These are phyloP conservation scores for Hypsopygia costalis DNA, from an alignment of 2,888 invertebrate genomes.

Conservation along the genomic window DNA sequence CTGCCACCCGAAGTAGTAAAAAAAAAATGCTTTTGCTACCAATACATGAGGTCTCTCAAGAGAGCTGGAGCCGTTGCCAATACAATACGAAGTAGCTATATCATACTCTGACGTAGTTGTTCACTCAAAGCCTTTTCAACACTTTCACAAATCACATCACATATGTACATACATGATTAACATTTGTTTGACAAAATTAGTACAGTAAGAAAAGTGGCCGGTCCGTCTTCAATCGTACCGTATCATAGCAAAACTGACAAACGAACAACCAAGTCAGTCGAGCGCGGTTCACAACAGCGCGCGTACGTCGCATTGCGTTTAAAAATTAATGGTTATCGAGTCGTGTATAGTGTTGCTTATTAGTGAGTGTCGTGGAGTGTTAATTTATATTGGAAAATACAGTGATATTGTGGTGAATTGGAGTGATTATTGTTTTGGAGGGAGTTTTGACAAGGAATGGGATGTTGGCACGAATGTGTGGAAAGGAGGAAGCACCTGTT, in stretches of 20 bases:
- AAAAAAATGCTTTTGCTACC: too few relatives aligned
- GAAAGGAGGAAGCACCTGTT: conserved; percentile 45
- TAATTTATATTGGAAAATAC: background rate
- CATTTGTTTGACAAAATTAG: conserved; percentile 36
- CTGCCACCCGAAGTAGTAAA: too few relatives aligned
- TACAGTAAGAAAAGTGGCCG: conserved; percentile 32
- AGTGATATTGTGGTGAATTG: background rate
- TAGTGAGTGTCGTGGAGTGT: background rate
- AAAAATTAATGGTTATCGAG: background rate
- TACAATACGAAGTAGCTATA: too few relatives aligned
- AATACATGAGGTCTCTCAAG: too few relatives aligned
- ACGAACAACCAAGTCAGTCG: background rate
- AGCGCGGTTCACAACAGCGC: background rate
- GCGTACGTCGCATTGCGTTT: background rate
- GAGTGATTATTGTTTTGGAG: background rate
- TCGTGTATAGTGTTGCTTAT: background rate
- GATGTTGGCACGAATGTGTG: conserved; percentile 53
- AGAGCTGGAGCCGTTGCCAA: too few relatives aligned
- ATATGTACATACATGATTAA: conserved; percentile 27
- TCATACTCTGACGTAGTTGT: too few relatives aligned
- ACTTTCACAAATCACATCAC: conserved; percentile 35
- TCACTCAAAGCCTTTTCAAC: too few relatives aligned
- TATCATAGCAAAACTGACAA: background rate
- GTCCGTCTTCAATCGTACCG: conserved; percentile 46
- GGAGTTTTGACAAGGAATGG: conserved; percentile 23